Percentiles rank a stretch among this genome's conserved stretches.
Evolutionary conservation across 2,888 invertebrate species (phyloP).

Genomic region (Diogma glabrata): DNA sequence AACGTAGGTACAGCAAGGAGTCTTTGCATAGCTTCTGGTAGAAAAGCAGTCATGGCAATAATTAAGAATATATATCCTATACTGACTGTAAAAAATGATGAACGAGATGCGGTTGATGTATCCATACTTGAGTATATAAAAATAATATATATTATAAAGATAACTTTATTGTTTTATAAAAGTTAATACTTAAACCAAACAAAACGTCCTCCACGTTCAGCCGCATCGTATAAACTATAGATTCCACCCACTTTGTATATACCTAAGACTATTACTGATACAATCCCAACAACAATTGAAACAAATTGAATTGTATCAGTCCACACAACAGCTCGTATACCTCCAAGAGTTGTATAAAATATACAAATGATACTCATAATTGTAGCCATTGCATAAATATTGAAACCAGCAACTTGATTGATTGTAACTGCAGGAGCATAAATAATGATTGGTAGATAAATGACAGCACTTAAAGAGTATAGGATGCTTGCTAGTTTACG

Average conservation of each 20-base stretch:
- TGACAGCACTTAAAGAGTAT: conserved; percentile 45
- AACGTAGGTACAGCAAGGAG: background rate
- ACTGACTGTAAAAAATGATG: background rate
- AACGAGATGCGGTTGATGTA: background rate
- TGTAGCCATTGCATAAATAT: conserved; percentile 51
- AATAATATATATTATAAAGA: no score
- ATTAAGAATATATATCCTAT: background rate
- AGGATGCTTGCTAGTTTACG: conserved; percentile 47
- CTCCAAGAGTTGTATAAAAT: conserved; percentile 61
- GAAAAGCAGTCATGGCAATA: conserved; percentile 4
- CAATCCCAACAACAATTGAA: conserved; percentile 42
- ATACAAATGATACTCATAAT: conserved; percentile 60
- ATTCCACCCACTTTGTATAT: conserved; percentile 43
- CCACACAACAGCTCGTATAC: conserved; percentile 48
- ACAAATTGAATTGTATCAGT: conserved; percentile 48
- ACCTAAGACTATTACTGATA: conserved; percentile 46
- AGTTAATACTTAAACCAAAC: conserved; percentile 53
- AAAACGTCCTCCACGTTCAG: conserved; percentile 43
- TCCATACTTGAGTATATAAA: conserved; percentile 2
- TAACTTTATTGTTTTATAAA: no score
- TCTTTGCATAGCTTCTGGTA: conserved; percentile 5
- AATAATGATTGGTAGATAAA: conserved; percentile 52
- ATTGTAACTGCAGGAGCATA: conserved; percentile 60
- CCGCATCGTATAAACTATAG: conserved; percentile 43
- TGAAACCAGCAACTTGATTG: conserved; percentile 56